phyloP scores from a whole-genome alignment of 2,113 vertebrate species.

The Tricholaema leucomelas region DNA sequence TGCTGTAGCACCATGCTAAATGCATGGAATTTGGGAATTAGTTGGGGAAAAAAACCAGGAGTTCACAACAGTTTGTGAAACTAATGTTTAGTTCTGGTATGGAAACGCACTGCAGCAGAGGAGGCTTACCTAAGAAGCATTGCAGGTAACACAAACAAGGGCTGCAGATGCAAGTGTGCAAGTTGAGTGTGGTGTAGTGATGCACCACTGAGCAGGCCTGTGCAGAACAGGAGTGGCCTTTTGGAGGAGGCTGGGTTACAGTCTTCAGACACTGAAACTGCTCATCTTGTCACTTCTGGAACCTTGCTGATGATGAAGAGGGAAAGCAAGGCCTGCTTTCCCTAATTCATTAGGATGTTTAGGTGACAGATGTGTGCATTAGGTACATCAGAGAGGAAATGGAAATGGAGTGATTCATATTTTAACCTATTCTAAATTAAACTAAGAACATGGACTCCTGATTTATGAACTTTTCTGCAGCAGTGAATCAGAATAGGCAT shows the following conservation, averaged over 20 bases:
- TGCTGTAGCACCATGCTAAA: background rate
- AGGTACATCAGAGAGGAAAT: background rate
- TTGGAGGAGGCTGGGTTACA: background rate
- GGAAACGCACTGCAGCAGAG: background rate
- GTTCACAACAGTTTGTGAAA: background rate
- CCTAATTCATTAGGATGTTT: background rate
- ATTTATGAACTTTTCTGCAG: background rate
- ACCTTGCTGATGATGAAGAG: background rate
- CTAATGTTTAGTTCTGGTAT: background rate
- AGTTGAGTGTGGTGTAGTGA: background rate
- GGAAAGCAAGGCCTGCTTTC: background rate
- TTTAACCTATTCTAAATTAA: conserved; percentile 16
- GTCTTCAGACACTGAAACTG: background rate
- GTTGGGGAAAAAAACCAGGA: background rate
- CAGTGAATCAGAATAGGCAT: background rate
- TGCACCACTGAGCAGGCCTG: background rate
- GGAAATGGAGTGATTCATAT: background rate
- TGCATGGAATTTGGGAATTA: background rate
- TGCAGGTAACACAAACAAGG: background rate
- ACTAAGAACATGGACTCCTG: background rate
- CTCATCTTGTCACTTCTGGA: background rate
- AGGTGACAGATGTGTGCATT: background rate
- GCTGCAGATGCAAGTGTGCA: background rate
- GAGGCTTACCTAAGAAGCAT: background rate
- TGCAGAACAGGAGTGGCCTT: background rate